Conservation (phyloP, 2,113 vertebrate genomes). For the Girardinichthys multiradiatus region DNA sequence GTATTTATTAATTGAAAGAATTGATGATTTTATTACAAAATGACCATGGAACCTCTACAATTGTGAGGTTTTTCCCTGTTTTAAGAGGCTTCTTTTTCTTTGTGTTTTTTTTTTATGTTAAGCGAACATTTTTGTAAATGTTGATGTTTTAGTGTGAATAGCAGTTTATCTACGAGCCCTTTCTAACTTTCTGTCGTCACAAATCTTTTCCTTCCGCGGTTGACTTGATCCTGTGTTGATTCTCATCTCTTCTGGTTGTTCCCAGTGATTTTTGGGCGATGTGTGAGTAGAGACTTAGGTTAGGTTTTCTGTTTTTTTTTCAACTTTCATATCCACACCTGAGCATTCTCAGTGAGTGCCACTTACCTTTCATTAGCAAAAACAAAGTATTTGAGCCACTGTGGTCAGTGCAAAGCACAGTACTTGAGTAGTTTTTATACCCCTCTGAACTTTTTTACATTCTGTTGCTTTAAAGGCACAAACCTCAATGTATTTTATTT, state of each 20-base stretch:
- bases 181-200: conserved; percentile 33
- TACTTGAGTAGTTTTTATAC: background rate
- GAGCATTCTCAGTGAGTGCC: conserved; percentile 57
- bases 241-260: conserved; percentile 43
- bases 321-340: conserved; percentile 48
- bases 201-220: background rate
- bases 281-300: conserved; percentile 48
- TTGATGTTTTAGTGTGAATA: conserved; percentile 70
- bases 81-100: conserved; percentile 8
- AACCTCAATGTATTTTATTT: too few relatives aligned
- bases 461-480: background rate
- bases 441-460: background rate
- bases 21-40: conserved; percentile 77
- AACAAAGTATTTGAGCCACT: conserved; percentile 69
- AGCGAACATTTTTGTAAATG: conserved; percentile 68
- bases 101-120: conserved; percentile 26
- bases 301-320: conserved; percentile 31
- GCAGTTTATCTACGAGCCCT: conserved; percentile 56
- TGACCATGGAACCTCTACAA: conserved; percentile 46
- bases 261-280: conserved; percentile 41
- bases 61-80: conserved; percentile 29
- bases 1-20: conserved; percentile 85
- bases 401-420: conserved; percentile 67
- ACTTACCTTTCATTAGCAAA: conserved; percentile 59
- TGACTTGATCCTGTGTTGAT: conserved; percentile 50